Percentiles rank a stretch among this genome's conserved stretches.
phyloP scores from a whole-genome alignment of 2,797 vertebrate genomes.

The Coregonus suidteri region DNA sequence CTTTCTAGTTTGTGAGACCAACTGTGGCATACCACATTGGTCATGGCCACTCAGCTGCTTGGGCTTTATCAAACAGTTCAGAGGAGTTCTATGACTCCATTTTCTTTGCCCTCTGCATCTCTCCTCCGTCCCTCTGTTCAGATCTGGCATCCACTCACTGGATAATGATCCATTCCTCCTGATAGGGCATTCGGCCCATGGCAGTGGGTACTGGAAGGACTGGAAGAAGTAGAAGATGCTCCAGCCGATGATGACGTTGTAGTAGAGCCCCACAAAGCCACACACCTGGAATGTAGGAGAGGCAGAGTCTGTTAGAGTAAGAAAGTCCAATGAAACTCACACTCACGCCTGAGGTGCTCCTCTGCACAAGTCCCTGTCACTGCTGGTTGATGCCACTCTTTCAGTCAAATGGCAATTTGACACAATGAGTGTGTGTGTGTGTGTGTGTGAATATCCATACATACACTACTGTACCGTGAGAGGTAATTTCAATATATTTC shows the following conservation, averaged over 20 bases:
- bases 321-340: not conserved
- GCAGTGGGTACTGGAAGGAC: constrained; percentile 94
- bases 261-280: constrained; percentile 93
- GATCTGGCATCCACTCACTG: constrained; percentile 57
- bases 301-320: not conserved
- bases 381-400: not conserved
- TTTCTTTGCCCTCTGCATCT: not conserved
- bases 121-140: not conserved
- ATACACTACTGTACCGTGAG: not conserved
- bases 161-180: constrained; percentile 75
- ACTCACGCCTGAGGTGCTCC: not conserved
- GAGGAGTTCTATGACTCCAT: not conserved
- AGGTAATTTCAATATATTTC: not conserved
- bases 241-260: constrained; percentile 96
- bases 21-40: not conserved
- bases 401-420: not conserved
- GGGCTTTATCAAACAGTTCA: not conserved
- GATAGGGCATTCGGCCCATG: constrained; percentile 91
- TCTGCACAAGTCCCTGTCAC: not conserved
- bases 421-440: not conserved
- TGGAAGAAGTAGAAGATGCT: constrained; percentile 97
- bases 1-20: not conserved
- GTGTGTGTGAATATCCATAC: not conserved
- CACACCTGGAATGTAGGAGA: constrained; percentile 78
- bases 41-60: not conserved